These are phyloP conservation scores for Rhorus exstirpatorius DNA, from an alignment of 2,888 invertebrate genomes.

Conservation along the genomic window DNA sequence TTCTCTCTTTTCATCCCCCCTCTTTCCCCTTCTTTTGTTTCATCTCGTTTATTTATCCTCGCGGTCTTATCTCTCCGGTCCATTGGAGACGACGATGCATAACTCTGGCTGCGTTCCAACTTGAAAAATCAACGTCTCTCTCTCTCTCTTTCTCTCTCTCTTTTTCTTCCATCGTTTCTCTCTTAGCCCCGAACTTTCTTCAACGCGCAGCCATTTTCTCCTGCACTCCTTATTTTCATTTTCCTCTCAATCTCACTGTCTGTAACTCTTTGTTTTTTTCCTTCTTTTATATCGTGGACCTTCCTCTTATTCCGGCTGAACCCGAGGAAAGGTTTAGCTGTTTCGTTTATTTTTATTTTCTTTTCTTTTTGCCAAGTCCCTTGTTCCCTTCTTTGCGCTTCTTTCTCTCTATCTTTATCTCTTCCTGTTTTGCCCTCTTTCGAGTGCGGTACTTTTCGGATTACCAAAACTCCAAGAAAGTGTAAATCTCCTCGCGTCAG, in stretches of 20 bases:
- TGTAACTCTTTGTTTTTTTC: constrained; percentile 16
- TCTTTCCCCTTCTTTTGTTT: constrained; percentile 45
- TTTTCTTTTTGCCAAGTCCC: constrained; percentile 30
- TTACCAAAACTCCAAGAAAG: constrained; percentile 55
- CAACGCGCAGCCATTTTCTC: constrained; percentile 32
- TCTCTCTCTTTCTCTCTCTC: constrained; percentile 52
- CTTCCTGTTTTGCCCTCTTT: constrained; percentile 4
- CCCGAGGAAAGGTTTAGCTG: constrained; percentile 32
- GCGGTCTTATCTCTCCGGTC: constrained; percentile 75
- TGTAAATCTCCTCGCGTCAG: constrained; percentile 68
- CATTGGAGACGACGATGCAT: constrained; percentile 81
- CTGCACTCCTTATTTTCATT: constrained; percentile 29
- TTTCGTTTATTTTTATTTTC: no score
- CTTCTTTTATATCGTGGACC: constrained; percentile 19
- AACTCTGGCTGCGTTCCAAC: constrained; percentile 82
- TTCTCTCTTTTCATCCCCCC: background rate
- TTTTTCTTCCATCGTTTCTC: constrained; percentile 27
- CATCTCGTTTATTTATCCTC: constrained; percentile 62
- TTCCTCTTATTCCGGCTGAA: constrained; percentile 44
- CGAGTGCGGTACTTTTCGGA: constrained; percentile 53
- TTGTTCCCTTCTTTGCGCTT: background rate
- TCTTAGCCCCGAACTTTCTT: constrained; percentile 29
- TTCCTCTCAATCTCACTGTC: constrained; percentile 31
- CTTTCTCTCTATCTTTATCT: constrained; percentile 11
- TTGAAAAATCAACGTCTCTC: constrained; percentile 79